phyloP scores from a whole-genome alignment of 1,140 invertebrate genomes.

The Drosophila truncata region DNA sequence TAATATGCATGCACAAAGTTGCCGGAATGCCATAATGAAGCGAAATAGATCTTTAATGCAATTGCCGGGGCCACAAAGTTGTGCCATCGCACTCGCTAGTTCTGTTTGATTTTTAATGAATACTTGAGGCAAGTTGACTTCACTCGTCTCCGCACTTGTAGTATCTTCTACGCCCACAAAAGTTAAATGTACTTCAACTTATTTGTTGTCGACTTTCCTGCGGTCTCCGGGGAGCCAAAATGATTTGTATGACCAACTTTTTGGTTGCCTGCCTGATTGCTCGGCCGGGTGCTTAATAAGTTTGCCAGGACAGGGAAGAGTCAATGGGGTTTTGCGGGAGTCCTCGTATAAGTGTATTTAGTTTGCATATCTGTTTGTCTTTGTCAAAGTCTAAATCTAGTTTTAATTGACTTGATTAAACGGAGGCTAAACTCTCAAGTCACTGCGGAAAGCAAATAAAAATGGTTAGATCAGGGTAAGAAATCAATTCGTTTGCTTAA shows the following conservation, averaged over 20 bases:
- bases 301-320: slow-evolving; percentile 17
- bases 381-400: slow-evolving; percentile 54
- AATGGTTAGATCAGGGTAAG: slow-evolving; percentile 8
- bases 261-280: slow-evolving; percentile 49
- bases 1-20: slow-evolving; percentile 68
- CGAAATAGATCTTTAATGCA: slow-evolving; percentile 69
- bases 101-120: slow-evolving; percentile 71
- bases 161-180: slow-evolving; percentile 44
- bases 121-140: slow-evolving; percentile 50
- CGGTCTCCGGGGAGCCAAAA: slow-evolving; percentile 48
- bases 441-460: slow-evolving; percentile 2
- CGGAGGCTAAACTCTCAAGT: slow-evolving; percentile 21
- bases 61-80: slow-evolving; percentile 59
- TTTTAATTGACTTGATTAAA: slow-evolving; percentile 68
- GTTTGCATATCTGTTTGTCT: slow-evolving; percentile 52
- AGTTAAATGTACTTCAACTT: slow-evolving; percentile 71
- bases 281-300: slow-evolving; percentile 59
- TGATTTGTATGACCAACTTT: slow-evolving; percentile 70
- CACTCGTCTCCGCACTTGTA: slow-evolving; percentile 10
- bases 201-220: slow-evolving; percentile 63
- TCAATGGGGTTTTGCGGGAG: slow-evolving; percentile 15
- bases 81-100: slow-evolving; percentile 28
- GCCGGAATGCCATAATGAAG: slow-evolving; percentile 31
- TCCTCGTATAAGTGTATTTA: slow-evolving; percentile 38
- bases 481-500: neutral